phyloP scores from a whole-genome alignment of 2,797 vertebrate genomes.

The Poecilia picta region DNA sequence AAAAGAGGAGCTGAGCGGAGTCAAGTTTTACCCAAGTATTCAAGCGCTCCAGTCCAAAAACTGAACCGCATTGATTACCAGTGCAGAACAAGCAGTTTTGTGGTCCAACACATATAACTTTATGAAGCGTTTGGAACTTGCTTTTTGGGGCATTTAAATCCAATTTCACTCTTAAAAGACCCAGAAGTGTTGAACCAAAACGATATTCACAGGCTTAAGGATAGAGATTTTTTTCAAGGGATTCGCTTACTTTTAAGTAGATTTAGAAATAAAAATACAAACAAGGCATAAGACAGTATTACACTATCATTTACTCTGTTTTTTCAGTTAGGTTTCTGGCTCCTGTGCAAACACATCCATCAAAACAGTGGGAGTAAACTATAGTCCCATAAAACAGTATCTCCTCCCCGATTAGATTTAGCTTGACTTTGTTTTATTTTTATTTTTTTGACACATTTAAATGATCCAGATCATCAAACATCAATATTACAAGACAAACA shows the following conservation, averaged over 20 bases:
- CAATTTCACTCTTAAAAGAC: neutral
- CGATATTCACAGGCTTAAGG: neutral
- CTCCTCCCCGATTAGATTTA: neutral
- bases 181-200: neutral
- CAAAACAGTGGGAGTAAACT: constrained; percentile 22
- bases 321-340: neutral
- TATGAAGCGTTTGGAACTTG: neutral
- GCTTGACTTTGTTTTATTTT: neutral
- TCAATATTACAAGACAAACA: neutral
- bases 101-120: neutral
- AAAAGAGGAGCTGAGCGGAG: neutral
- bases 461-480: neutral
- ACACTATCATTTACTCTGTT: neutral
- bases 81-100: constrained; percentile 3
- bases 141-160: neutral
- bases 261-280: neutral
- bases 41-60: neutral
- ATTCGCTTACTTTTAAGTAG: neutral
- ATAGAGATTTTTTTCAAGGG: neutral
- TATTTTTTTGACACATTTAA: neutral
- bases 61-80: neutral
- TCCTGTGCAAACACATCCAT: constrained; percentile 16
- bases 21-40: constrained; percentile 3
- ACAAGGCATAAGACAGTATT: neutral
- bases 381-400: neutral